phyloP scores from a whole-genome alignment of 2,888 invertebrate genomes.

The Melinaea menophilus region DNA sequence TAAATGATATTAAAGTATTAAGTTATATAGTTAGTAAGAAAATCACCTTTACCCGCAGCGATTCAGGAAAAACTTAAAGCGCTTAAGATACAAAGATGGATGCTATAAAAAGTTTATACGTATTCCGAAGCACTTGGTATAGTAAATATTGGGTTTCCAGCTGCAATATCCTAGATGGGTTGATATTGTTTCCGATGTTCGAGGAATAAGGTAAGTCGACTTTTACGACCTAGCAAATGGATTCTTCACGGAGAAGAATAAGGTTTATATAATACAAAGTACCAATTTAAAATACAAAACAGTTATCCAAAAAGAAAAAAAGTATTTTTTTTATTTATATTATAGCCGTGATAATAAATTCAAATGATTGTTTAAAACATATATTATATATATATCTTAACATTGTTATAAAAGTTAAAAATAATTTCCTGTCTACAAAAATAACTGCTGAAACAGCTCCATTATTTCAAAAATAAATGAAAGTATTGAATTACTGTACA shows the following conservation, averaged over 20 bases:
- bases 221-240: neutral
- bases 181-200: constrained; percentile 4
- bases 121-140: neutral
- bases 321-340: too few species aligned
- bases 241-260: neutral
- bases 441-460: too few species aligned
- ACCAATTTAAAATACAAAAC: neutral
- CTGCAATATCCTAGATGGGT: constrained; percentile 2
- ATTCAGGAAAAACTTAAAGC: neutral
- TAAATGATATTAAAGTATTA: too few species aligned
- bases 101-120: neutral
- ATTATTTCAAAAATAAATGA: too few species aligned
- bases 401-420: too few species aligned
- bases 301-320: too few species aligned
- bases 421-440: too few species aligned
- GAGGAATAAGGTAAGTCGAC: neutral
- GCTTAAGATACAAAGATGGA: neutral
- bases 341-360: too few species aligned
- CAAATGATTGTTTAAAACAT: too few species aligned
- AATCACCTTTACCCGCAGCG: neutral
- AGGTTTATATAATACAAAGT: neutral
- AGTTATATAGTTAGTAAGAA: too few species aligned
- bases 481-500: too few species aligned
- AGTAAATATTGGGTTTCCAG: neutral
- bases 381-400: too few species aligned